These are phyloP conservation scores for Cebidichthys violaceus DNA, from an alignment of 2,113 vertebrate genomes.

Conservation along the genomic window DNA sequence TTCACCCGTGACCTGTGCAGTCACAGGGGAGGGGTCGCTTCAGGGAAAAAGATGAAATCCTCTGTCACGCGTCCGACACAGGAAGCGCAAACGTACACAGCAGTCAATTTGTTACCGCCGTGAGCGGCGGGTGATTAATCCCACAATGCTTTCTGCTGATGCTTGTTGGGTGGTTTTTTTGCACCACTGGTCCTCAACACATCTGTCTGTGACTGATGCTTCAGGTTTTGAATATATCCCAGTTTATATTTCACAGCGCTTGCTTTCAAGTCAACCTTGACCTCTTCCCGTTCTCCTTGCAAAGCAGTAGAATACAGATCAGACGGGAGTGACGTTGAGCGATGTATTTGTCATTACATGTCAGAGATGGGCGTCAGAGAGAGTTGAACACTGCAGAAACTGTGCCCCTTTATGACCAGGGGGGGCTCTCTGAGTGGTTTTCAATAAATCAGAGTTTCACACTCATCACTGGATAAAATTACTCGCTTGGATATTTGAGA, in stretches of 20 bases:
- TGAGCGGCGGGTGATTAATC: not conserved
- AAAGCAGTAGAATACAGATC: conserved; percentile 26
- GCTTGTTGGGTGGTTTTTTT: conserved; percentile 42
- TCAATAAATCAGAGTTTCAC: conserved; percentile 1
- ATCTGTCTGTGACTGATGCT: conserved; percentile 29
- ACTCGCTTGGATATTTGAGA: not conserved
- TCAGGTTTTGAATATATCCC: conserved; percentile 17
- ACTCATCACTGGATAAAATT: conserved; percentile 10
- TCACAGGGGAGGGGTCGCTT: conserved; percentile 10
- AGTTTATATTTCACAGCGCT: conserved; percentile 22
- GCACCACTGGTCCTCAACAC: conserved; percentile 3
- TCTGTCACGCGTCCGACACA: conserved; percentile 28
- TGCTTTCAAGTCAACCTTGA: conserved; percentile 30
- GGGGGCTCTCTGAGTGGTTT: not conserved
- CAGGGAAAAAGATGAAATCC: conserved; percentile 42
- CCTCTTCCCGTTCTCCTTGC: conserved; percentile 9
- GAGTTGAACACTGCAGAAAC: conserved; percentile 14
- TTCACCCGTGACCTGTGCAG: conserved; percentile 29
- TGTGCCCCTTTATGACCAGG: conserved; percentile 1
- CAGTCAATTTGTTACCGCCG: conserved; percentile 22
- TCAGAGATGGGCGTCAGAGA: conserved; percentile 14
- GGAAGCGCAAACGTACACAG: conserved; percentile 42
- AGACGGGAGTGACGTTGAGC: conserved; percentile 40
- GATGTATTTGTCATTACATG: conserved; percentile 39
- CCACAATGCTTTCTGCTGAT: conserved; percentile 28